Evolutionary conservation across 2,888 invertebrate genomes (phyloP).

Genomic region (Athalia cordata): DNA sequence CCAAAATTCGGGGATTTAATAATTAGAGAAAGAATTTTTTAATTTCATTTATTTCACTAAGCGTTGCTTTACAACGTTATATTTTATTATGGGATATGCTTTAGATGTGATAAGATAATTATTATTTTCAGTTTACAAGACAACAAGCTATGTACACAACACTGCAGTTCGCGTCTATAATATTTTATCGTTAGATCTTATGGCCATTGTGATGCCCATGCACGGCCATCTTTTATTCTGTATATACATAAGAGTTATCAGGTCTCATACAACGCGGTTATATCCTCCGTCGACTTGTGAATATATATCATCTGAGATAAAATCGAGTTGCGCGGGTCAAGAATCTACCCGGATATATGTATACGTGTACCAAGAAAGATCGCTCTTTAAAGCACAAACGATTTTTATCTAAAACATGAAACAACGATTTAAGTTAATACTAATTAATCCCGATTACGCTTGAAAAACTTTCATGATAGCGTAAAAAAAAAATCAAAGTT

Average conservation of each 20-base stretch:
- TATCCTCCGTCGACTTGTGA: slow-evolving; percentile 50
- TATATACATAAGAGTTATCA: slow-evolving; percentile 50
- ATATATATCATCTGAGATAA: slow-evolving; percentile 58
- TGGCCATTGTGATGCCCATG: slow-evolving; percentile 42
- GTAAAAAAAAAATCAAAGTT: no score
- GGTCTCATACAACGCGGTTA: slow-evolving; percentile 49
- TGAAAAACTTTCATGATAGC: no score
- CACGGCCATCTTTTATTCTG: slow-evolving; percentile 46
- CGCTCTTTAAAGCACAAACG: neutral
- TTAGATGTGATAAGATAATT: slow-evolving; percentile 17
- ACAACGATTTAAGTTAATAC: neutral
- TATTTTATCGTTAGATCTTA: slow-evolving; percentile 16
- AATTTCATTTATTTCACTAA: no score
- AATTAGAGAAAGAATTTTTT: no score
- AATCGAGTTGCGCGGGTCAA: slow-evolving; percentile 58
- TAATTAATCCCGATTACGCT: neutral
- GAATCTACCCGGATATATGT: slow-evolving; percentile 57
- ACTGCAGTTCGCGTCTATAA: slow-evolving; percentile 22
- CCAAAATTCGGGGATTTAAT: no score
- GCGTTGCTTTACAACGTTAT: no score
- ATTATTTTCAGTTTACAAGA: slow-evolving; percentile 35
- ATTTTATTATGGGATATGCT: no score
- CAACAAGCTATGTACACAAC: slow-evolving; percentile 33
- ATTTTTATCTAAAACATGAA: neutral
- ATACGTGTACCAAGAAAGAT: neutral